Evolutionary conservation across 2,888 invertebrate species (phyloP).

Genomic region (Hyposoter dolosus): DNA sequence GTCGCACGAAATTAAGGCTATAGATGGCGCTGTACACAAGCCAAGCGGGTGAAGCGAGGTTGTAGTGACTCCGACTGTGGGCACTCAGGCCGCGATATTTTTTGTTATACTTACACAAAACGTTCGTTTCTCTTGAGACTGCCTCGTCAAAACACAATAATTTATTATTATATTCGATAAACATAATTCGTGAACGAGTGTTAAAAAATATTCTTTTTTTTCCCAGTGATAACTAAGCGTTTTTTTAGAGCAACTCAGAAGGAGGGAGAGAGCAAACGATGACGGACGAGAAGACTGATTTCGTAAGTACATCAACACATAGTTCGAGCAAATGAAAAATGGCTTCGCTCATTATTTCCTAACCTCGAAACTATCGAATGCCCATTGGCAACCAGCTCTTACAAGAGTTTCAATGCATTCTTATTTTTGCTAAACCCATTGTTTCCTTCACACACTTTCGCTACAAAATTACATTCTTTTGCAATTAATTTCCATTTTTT

Average conservation of each 20-base stretch:
- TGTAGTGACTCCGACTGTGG: background rate
- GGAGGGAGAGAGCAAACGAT: slow-evolving; percentile 62
- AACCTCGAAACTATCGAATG: slow-evolving; percentile 34
- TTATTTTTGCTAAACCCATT: background rate
- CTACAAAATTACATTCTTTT: background rate
- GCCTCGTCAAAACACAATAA: slow-evolving; percentile 28
- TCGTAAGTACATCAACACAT: slow-evolving; percentile 72
- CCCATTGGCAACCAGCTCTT: background rate
- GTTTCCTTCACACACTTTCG: background rate
- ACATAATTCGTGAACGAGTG: slow-evolving; percentile 44
- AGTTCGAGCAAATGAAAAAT: slow-evolving; percentile 37
- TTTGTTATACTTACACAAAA: slow-evolving; percentile 38
- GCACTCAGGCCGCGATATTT: slow-evolving; percentile 45
- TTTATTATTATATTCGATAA: slow-evolving; percentile 16
- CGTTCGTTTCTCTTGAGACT: slow-evolving; percentile 34
- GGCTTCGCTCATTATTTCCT: slow-evolving; percentile 32
- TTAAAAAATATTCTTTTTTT: slow-evolving; percentile 50
- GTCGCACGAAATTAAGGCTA: background rate
- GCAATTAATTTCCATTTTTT: background rate
- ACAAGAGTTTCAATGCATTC: background rate
- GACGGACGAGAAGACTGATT: slow-evolving; percentile 78
- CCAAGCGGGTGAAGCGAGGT: background rate
- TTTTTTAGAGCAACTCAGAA: slow-evolving; percentile 48
- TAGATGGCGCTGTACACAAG: background rate
- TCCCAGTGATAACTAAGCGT: slow-evolving; percentile 46